A percentile compares a stretch with the other conserved stretches of the same genome.
phyloP scores from a whole-genome alignment of 2,113 vertebrate species.

The Gobius niger region DNA sequence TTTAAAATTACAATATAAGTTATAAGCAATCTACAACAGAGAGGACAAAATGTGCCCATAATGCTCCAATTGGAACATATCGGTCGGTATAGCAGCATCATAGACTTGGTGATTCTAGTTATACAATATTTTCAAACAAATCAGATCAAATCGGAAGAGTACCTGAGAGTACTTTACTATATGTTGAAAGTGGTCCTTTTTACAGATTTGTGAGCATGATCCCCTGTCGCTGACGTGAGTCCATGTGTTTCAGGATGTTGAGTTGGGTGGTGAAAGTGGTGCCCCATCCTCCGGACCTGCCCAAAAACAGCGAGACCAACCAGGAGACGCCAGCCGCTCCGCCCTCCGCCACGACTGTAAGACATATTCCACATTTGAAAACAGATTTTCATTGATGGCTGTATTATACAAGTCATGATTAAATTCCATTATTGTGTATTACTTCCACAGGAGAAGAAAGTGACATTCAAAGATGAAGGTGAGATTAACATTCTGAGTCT shows the following conservation, averaged over 20 bases:
- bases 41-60: too few species aligned
- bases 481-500: neutral
- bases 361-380: neutral
- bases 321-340: slow-evolving; percentile 25
- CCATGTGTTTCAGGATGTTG: slow-evolving; percentile 67
- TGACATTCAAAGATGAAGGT: slow-evolving; percentile 63
- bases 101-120: too few species aligned
- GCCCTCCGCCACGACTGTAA: slow-evolving; percentile 30
- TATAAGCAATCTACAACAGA: too few species aligned
- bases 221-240: slow-evolving; percentile 1
- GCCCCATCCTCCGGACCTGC: slow-evolving; percentile 69
- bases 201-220: neutral
- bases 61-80: too few species aligned
- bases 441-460: slow-evolving; percentile 67
- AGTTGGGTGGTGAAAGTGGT: slow-evolving; percentile 79
- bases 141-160: too few species aligned
- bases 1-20: too few species aligned
- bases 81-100: too few species aligned
- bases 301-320: slow-evolving; percentile 43
- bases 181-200: too few species aligned
- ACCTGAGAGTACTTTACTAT: too few species aligned
- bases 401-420: neutral
- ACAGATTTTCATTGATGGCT: too few species aligned
- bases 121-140: too few species aligned
- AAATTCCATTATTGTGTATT: neutral